Conservation (phyloP, 2,113 vertebrate genomes). For the Chaetura pelagica region DNA sequence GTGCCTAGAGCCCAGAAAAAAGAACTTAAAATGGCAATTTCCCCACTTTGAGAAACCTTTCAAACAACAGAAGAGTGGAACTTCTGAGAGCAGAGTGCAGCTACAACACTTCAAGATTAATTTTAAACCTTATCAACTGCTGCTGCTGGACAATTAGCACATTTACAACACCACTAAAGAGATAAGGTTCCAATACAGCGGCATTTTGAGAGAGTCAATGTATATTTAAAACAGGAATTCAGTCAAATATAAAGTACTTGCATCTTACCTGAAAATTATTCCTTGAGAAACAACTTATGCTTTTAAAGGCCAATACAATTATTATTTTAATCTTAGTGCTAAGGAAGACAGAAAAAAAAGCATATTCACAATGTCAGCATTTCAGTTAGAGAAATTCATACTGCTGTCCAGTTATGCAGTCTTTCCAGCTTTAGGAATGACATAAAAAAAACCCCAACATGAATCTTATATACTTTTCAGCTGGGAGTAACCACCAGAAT, state of each 20-base stretch:
- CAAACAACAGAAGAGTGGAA: neutral
- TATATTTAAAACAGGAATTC: neutral
- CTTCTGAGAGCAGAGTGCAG: neutral
- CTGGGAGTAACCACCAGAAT: neutral
- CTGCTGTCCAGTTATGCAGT: neutral
- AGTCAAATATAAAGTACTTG: neutral
- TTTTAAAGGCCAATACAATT: slow-evolving; percentile 8
- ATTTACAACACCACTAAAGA: neutral
- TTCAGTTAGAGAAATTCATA: neutral
- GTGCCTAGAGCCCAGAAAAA: neutral
- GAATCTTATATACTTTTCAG: neutral
- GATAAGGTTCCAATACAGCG: neutral
- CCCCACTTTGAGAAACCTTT: neutral
- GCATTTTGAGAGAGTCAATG: neutral
- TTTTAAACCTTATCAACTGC: neutral
- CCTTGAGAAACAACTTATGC: neutral
- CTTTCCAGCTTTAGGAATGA: neutral
- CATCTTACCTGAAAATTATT: neutral
- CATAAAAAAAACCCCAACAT: neutral
- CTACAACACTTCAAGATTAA: neutral
- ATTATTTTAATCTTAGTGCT: slow-evolving; percentile 33
- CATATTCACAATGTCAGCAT: neutral
- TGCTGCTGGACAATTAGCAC: neutral
- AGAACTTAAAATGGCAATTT: neutral
- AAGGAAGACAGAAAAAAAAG: neutral